Base-by-base conservation (phyloP, 1,140 invertebrate species). In the Sminthurides bifidus region DNA sequence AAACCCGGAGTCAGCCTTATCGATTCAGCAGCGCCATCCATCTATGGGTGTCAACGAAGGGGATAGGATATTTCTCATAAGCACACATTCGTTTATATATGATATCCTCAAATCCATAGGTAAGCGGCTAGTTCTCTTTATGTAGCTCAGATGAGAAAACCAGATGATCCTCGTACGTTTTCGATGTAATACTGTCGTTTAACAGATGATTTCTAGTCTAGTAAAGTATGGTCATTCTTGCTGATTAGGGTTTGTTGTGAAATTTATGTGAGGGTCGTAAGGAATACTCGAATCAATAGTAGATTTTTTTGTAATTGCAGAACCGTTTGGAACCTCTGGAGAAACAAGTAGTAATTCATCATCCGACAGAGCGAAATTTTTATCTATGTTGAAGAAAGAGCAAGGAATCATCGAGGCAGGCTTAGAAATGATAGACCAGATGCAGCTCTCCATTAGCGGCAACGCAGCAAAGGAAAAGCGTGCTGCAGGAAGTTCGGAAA, bases 21-120 rank as follows among this genome's bases (percentile, higher is more conserved):
- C 58, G 12, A 31, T 63, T 3, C 43, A 56, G 29, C 45, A 64
- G 27, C 56, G 44, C 30, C 57, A 24, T 71, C 57, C 71, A 66
- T 56, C 48, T 3, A 58, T 63, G 40, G 56, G 65, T 31, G 49
- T 54, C 2, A 51, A 31, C n/a, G 63, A 56, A 44, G 48, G 52
- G 43, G 60, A 63, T 31, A 37, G 60, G 37, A 53, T 64, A 12
- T 64, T 64, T 41, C 52, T 53, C 19, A 43, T 52, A 12, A 57
- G 54, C 23, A 53, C 55, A 31, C 63, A 61, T 44, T 52, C 59
- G 3, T 44, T 43, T 19, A 41, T 46, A 3, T 54, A 45, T 24
- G 63, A 64, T 21, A 27, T 64, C 4, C 37, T 64, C 27, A 52
- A 60, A 38, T 51, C 46, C 10, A 56, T 61, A 38, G 56, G 60